A percentile compares a stretch with the other conserved stretches of the same genome.
Evolutionary conservation across 2,888 invertebrate genomes (phyloP).

Genomic region (Agonopterix arenella): DNA sequence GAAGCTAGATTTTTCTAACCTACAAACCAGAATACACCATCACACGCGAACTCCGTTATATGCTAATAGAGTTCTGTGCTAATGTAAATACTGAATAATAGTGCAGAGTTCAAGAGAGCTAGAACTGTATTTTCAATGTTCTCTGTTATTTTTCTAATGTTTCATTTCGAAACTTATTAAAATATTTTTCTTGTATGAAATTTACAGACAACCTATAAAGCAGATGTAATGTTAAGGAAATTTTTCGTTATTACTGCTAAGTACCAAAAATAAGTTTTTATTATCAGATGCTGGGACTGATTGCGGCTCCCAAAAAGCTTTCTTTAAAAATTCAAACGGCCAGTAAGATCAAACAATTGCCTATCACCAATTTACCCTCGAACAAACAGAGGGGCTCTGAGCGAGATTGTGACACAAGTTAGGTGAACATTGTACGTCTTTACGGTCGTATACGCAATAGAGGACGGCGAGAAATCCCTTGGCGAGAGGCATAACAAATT

Average conservation of each 20-base stretch:
- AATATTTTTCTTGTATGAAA: too few relatives aligned
- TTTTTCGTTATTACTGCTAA: too few relatives aligned
- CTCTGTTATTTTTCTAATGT: too few relatives aligned
- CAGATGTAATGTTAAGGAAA: too few relatives aligned
- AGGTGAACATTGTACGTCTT: slow-evolving; percentile 26
- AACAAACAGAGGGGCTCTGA: slow-evolving; percentile 14
- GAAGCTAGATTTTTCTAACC: too few relatives aligned
- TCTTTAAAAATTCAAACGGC: background rate
- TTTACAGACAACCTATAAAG: too few relatives aligned
- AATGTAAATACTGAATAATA: slow-evolving; percentile 3
- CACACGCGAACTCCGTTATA: background rate
- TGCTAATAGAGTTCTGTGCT: slow-evolving; percentile 5
- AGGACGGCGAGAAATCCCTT: slow-evolving; percentile 22
- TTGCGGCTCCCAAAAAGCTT: background rate
- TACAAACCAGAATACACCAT: too few relatives aligned
- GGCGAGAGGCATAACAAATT: slow-evolving; percentile 44
- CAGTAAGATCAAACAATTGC: slow-evolving; percentile 11
- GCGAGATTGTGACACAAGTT: slow-evolving; percentile 20
- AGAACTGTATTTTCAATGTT: background rate
- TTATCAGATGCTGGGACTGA: too few relatives aligned
- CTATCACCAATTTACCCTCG: slow-evolving; percentile 20
- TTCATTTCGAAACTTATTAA: too few relatives aligned
- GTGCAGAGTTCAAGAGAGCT: background rate
- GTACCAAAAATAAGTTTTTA: too few relatives aligned
- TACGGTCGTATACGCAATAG: slow-evolving; percentile 18